Base-by-base conservation (phyloP, 2,797 vertebrate genomes). In the Vireo griseus region DNA sequence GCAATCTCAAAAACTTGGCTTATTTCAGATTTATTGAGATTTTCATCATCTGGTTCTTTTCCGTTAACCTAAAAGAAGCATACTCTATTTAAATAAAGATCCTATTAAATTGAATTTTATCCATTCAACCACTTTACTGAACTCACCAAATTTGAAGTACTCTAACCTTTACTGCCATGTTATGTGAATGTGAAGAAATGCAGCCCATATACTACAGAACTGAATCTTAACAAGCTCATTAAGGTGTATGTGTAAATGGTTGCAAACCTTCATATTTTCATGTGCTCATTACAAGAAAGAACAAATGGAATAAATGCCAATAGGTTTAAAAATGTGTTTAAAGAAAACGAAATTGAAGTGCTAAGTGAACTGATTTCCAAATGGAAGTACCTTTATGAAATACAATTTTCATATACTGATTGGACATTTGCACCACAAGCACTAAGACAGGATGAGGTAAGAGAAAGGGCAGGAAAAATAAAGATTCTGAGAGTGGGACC, bases 1-100 rank as follows among this genome's bases (percentile, higher is more conserved):
- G 99, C 99, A 98, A 99, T 99, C 98, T 99, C 99, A 98, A 99
- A 99, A 96, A 99, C 99, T 98, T 99, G 99, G 97, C 99, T 99
- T 97, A 99, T 99, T 99, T 99, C 99, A 79, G 99, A 99, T 98
- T 99, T 99, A 98, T 99, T 99, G 88, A 99, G 98, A 98, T 99
- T 99, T 97, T 99, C 99, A 97, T 99, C 98, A 96, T 97, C 98
- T 13, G 98, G 97, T 95, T 99, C 98, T 97, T 98, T 98, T 93
- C 99, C 99, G 75, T 99, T 99, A 95, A 99, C 98, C 99, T 99
- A 97, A 88, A 96, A 97, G 69, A 97, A 97, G 87, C 97, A 96
- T 94, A 97, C 95, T 79, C 93, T 96, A 90, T 97, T 97, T 96
- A 95, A 95, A 92, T 81, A 92, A 96, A 95, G 94, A 96, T 92